A percentile compares a stretch with the other conserved stretches of the same genome.
Conservation (phyloP, 2,113 vertebrate species). For the Erinaceus europaeus region DNA sequence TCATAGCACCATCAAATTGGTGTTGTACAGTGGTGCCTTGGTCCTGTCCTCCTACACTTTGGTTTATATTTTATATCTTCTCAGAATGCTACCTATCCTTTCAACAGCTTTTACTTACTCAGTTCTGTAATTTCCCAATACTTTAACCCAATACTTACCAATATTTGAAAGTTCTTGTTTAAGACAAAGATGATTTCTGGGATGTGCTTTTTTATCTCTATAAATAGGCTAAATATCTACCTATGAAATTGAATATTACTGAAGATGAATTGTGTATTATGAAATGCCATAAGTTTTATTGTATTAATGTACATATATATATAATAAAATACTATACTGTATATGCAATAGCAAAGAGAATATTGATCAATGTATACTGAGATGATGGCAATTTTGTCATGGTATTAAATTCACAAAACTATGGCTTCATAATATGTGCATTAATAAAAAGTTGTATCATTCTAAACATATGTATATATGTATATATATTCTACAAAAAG, state of each 20-base stretch:
- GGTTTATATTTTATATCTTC: neutral
- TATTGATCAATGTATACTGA: too few relatives aligned
- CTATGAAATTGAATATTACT: neutral
- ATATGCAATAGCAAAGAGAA: too few relatives aligned
- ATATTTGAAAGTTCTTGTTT: neutral
- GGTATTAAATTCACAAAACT: too few relatives aligned
- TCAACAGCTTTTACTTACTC: neutral
- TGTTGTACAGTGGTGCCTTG: accelerated
- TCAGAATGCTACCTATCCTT: neutral
- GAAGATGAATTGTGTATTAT: too few relatives aligned
- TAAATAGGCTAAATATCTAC: neutral
- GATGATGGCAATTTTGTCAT: too few relatives aligned
- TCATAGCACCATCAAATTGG: neutral
- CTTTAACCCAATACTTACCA: neutral
- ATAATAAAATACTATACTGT: too few relatives aligned
- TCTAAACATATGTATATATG: neutral
- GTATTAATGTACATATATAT: too few relatives aligned
- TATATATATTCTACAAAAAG: neutral
- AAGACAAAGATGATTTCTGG: neutral
- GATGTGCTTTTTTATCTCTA: neutral
- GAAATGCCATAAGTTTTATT: too few relatives aligned
- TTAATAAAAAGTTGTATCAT: neutral
- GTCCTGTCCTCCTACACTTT: neutral
- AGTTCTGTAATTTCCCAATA: neutral
- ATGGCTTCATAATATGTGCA: neutral